These are phyloP conservation scores for Hipparchia sbordonii DNA, from an alignment of 2,888 invertebrate species.

Conservation along the genomic window DNA sequence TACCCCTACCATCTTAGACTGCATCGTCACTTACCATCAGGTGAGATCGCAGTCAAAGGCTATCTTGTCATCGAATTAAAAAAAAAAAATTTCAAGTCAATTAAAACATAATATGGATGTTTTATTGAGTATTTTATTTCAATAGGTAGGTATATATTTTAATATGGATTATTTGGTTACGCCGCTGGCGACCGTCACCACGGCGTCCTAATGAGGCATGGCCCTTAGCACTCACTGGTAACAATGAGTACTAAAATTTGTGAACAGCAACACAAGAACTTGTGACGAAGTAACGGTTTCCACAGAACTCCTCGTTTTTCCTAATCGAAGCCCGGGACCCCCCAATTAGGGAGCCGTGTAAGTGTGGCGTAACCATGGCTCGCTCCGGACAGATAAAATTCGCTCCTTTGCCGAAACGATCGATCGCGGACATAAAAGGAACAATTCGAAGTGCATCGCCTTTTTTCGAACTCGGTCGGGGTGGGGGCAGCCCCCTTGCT, in stretches of 20 bases:
- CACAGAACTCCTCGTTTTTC: slow-evolving; percentile 48
- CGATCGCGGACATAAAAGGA: slow-evolving; percentile 81
- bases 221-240: no score
- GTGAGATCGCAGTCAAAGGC: no score
- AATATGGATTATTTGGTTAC: no score
- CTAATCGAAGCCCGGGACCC: slow-evolving; percentile 58
- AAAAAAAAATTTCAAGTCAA: no score
- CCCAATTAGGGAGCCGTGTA: slow-evolving; percentile 68
- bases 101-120: no score
- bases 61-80: no score
- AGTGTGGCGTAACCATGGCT: slow-evolving; percentile 70
- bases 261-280: slow-evolving; percentile 22
- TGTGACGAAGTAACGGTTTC: slow-evolving; percentile 24
- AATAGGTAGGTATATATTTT: no score
- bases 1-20: no score
- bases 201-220: no score
- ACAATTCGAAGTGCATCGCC: slow-evolving; percentile 81
- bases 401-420: slow-evolving; percentile 79
- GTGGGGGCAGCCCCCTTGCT: slow-evolving; percentile 49
- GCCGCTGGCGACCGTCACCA: no score
- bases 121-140: no score
- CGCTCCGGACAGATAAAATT: slow-evolving; percentile 72
- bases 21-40: no score
- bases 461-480: slow-evolving; percentile 75
- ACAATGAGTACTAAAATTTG: neutral